Percentiles rank a stretch among this genome's conserved stretches.
phyloP scores from a whole-genome alignment of 23 tunicate species.

The Ascidia mentula region DNA sequence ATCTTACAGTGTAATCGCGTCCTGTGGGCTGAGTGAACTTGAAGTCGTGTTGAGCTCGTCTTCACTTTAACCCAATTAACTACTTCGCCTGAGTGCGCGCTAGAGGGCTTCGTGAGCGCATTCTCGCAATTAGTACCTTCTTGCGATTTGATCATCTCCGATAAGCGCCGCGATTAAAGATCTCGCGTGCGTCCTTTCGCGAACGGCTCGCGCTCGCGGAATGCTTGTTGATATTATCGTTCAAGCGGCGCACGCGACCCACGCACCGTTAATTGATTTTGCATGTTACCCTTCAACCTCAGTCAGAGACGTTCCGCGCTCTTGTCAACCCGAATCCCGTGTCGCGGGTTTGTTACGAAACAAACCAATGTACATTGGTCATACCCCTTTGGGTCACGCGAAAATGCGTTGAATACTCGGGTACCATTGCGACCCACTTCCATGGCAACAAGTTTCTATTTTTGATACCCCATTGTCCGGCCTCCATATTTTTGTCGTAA shows the following conservation, averaged over 20 bases:
- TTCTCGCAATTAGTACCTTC: background rate
- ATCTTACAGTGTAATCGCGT: background rate
- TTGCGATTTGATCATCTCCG: background rate
- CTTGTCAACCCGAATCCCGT: no score
- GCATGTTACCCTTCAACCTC: background rate
- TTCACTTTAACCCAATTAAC: background rate
- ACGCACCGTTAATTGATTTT: conserved; percentile 5
- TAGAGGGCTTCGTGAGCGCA: background rate
- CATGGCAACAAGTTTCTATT: no score
- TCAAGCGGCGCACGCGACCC: background rate
- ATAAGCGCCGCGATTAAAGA: conserved; percentile 1
- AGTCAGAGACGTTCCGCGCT: background rate
- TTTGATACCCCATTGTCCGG: no score
- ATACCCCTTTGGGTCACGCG: no score
- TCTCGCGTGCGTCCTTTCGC: conserved; percentile 3
- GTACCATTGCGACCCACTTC: no score
- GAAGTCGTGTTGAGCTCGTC: background rate
- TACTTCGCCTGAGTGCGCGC: background rate
- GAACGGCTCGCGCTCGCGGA: conserved; percentile 12
- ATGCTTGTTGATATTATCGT: conserved; percentile 9
- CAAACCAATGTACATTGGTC: no score
- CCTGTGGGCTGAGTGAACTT: background rate
- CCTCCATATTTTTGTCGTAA: no score
- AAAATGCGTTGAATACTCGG: no score
- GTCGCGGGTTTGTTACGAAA: no score